These are phyloP conservation scores for Marasmarcha lunaedactyla DNA, from an alignment of 2,888 invertebrate species.

Conservation along the genomic window DNA sequence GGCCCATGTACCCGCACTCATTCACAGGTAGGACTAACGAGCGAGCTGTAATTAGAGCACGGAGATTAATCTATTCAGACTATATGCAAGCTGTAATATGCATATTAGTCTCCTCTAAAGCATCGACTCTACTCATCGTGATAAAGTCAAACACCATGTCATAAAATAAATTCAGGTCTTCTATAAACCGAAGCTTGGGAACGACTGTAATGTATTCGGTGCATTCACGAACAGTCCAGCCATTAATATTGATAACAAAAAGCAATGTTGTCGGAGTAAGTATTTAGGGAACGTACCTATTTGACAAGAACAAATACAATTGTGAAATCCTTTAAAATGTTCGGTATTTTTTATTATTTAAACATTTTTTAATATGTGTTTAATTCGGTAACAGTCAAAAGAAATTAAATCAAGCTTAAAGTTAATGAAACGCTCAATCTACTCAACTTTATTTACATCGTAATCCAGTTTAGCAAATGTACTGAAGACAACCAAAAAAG, in stretches of 20 bases:
- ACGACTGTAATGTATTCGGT: background rate
- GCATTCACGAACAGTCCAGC: background rate
- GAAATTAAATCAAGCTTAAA: no score
- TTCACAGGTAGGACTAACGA: background rate
- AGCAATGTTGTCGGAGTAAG: background rate
- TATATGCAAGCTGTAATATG: background rate
- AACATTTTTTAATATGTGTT: no score
- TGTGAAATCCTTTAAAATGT: no score
- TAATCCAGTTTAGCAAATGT: no score
- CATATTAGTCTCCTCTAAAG: background rate
- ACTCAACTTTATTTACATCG: no score
- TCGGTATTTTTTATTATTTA: no score
- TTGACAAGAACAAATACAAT: no score
- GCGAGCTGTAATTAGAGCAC: background rate
- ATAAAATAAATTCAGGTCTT: background rate
- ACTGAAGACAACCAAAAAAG: no score
- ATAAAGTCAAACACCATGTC: background rate
- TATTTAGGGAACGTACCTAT: no score
- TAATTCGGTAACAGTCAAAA: no score
- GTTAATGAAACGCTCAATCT: no score
- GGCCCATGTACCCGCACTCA: conserved; percentile 24
- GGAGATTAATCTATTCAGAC: background rate
- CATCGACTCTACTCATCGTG: background rate
- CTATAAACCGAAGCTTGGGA: background rate
- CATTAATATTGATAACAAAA: conserved; percentile 1